These are phyloP conservation scores for Euwallacea similis DNA, from an alignment of 1,140 invertebrate genomes.

Conservation along the genomic window DNA sequence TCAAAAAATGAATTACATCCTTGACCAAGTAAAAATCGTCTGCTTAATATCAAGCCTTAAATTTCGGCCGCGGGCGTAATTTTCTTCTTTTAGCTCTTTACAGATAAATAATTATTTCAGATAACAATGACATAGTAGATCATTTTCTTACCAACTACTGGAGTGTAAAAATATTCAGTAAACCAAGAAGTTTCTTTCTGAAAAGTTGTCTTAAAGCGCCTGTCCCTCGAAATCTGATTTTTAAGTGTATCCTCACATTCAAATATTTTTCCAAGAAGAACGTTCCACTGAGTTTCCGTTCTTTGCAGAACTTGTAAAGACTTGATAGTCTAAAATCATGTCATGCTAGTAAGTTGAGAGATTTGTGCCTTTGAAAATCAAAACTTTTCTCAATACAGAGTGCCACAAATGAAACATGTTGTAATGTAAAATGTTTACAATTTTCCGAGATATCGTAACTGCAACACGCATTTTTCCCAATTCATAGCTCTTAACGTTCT, in stretches of 20 bases:
- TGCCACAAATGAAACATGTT: too few species aligned
- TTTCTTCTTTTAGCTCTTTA: neutral
- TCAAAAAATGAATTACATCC: neutral
- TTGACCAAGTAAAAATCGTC: too few species aligned
- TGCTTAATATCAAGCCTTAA: too few species aligned
- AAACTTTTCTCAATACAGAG: too few species aligned
- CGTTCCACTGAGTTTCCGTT: conserved; percentile 90
- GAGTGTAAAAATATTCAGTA: conserved; percentile 64
- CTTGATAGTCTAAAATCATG: conserved; percentile 71
- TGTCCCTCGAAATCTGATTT: conserved; percentile 76
- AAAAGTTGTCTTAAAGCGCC: conserved; percentile 78
- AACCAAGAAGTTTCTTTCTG: conserved; percentile 60
- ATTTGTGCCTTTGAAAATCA: too few species aligned
- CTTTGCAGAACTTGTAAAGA: conserved; percentile 84
- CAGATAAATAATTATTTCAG: conserved; percentile 1
- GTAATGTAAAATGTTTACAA: too few species aligned
- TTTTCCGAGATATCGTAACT: too few species aligned
- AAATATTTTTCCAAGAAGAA: conserved; percentile 79
- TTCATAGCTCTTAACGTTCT: too few species aligned
- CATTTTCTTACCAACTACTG: conserved; percentile 62
- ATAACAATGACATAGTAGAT: neutral
- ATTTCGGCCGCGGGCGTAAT: too few species aligned
- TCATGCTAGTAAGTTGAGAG: too few species aligned
- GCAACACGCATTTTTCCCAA: neutral
- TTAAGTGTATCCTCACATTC: conserved; percentile 85